Evolutionary conservation across 2,888 invertebrate species (phyloP), one percentile per base, ranked within the genome.

Genomic region (Campoplex capitator): DNA sequence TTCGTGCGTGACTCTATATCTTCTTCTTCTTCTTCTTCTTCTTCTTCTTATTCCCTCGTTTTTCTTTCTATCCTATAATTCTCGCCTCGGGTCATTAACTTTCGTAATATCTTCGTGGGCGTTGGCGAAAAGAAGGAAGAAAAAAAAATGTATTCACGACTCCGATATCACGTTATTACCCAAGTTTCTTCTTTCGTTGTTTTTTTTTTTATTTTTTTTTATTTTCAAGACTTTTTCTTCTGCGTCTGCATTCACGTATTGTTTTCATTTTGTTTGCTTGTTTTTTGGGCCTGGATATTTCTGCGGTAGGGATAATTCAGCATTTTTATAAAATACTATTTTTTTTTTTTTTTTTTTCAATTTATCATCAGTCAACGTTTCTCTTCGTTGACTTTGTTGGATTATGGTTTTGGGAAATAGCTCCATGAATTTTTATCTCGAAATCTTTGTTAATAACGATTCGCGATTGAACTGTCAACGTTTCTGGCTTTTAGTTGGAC

Each of bases 1-100:
- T 81, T 67, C 84, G 81, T 86, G 83, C 79, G 87, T 89, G 91
- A 85, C 89, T 83, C 87, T 82, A 45, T 83, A 35, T 38, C 38
- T 38, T 38, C 3, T 38, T 38, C 38, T 38, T 75, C 86, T 79
- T 38, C 38, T 38, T 38, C 3, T 38, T 38, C 38, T 38, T 75
- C 84, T 76, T 87, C 89, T 85, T 58, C 86, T 79, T 77, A 78
- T 65, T 77, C 71, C 65, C 67, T 84, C 74, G 82, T 86, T 74
- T 76, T 35, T 48, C 68, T 70, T 32, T 75, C 65, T 83, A 54
- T 70, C 75, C 68, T 75, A 65, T 71, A 54, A 79, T 83, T 76
- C 83, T 76, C 78, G 83, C 83, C 75, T 80, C 73, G 71, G 71
- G 80, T 86, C 76, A 77, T 86, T 86, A 76, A 75, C 79, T 79